A percentile compares a stretch with the other conserved stretches of the same genome.
Evolutionary conservation across 1,140 invertebrate species (phyloP).

Genomic region (Glossosoma conforme): DNA sequence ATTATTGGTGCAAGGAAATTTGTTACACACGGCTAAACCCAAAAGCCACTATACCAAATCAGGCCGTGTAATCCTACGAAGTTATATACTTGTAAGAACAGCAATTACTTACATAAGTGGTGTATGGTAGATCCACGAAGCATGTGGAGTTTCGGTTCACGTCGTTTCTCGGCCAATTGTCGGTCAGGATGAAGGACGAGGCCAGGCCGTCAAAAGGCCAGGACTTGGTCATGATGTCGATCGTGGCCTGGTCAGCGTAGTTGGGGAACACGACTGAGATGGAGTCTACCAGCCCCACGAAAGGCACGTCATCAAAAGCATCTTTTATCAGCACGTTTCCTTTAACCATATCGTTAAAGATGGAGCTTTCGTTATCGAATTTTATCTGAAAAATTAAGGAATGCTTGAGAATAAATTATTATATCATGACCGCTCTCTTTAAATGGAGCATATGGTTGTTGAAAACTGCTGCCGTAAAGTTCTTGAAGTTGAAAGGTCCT

Average conservation of each 20-base stretch:
- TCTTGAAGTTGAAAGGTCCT: too few relatives aligned
- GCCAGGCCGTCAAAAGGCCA: conserved; percentile 20
- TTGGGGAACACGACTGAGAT: conserved; percentile 35
- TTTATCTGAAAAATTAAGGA: conserved; percentile 24
- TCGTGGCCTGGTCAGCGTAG: conserved; percentile 30
- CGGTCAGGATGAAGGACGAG: conserved; percentile 34
- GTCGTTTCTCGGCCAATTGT: conserved; percentile 38
- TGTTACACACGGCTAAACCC: too few relatives aligned
- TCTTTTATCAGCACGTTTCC: conserved; percentile 7
- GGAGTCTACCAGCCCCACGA: conserved; percentile 12
- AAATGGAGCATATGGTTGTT: too few relatives aligned
- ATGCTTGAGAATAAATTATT: background rate
- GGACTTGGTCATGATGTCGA: conserved; percentile 20
- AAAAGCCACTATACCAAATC: too few relatives aligned
- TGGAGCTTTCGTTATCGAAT: conserved; percentile 1
- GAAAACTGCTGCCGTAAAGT: too few relatives aligned
- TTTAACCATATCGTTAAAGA: conserved; percentile 6
- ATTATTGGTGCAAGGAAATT: too few relatives aligned
- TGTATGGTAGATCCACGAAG: conserved; percentile 31
- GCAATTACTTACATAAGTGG: conserved; percentile 34
- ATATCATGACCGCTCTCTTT: background rate
- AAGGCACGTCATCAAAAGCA: background rate
- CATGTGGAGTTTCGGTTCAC: conserved; percentile 25
- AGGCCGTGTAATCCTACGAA: too few relatives aligned
- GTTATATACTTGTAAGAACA: too few relatives aligned